Conservation (phyloP, 2,113 vertebrate species). For the Odobenus rosmarus region DNA sequence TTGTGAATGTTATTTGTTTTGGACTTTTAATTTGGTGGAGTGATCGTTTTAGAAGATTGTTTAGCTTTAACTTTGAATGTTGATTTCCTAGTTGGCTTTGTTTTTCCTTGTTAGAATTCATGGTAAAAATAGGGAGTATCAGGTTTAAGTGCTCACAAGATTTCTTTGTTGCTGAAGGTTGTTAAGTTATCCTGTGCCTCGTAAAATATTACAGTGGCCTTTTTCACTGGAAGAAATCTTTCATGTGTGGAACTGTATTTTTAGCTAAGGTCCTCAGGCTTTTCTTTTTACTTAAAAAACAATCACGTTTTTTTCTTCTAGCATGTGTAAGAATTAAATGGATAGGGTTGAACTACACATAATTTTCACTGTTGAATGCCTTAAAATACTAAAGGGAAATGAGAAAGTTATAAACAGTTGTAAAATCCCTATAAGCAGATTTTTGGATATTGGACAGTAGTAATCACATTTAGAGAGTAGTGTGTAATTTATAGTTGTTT, state of each 20-base stretch:
- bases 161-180: slow-evolving; percentile 40
- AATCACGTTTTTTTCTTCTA: background rate
- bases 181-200: background rate
- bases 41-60: background rate
- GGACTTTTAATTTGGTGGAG: background rate
- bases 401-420: background rate
- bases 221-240: background rate
- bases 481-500: slow-evolving; percentile 24
- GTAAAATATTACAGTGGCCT: slow-evolving; percentile 16
- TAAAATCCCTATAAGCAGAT: background rate
- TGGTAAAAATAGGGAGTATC: background rate
- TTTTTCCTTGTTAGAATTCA: slow-evolving; percentile 41
- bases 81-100: background rate
- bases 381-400: slow-evolving; percentile 12
- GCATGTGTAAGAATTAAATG: background rate
- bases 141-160: background rate
- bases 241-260: slow-evolving; percentile 13
- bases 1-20: background rate
- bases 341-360: background rate
- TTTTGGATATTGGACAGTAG: background rate
- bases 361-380: background rate
- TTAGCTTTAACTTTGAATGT: slow-evolving; percentile 40
- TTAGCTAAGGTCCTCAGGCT: background rate
- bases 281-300: slow-evolving; percentile 21
- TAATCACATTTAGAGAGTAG: background rate